Evolutionary conservation across 1,140 invertebrate genomes (phyloP).

Genomic region (Drosophila fuyamai): DNA sequence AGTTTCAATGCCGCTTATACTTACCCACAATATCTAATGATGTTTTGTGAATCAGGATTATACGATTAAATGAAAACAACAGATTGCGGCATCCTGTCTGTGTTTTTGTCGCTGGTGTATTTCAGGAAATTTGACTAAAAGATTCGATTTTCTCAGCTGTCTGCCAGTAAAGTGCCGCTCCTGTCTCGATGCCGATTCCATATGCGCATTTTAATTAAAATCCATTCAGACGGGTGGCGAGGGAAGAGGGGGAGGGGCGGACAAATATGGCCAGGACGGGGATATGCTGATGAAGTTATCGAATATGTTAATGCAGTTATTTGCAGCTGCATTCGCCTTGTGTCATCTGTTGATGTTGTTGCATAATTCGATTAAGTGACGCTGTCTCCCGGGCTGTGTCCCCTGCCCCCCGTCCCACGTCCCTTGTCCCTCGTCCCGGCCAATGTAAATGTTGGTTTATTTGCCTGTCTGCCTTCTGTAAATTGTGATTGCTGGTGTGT

Average conservation of each 20-base stretch:
- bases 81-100: conserved; percentile 38
- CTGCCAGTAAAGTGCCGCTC: conserved; percentile 29
- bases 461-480: conserved; percentile 44
- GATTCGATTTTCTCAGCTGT: conserved; percentile 63
- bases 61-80: conserved; percentile 4
- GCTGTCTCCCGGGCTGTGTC: conserved; percentile 11
- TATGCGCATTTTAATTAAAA: conserved; percentile 78
- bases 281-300: conserved; percentile 52
- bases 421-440: background rate
- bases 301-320: conserved; percentile 76
- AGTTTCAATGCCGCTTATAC: conserved; percentile 8
- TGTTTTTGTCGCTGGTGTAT: conserved; percentile 6
- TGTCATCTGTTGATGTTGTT: conserved; percentile 51
- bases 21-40: conserved; percentile 20
- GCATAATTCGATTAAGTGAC: conserved; percentile 78
- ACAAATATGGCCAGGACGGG: background rate
- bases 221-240: background rate
- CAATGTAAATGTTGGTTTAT: conserved; percentile 72
- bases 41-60: background rate
- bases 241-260: background rate
- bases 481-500: conserved; percentile 58
- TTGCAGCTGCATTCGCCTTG: conserved; percentile 46
- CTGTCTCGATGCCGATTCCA: conserved; percentile 47
- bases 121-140: conserved; percentile 61
- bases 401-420: background rate